Evolutionary conservation across 2,113 vertebrate genomes (phyloP).

Genomic region (Dromiciops gliroides): DNA sequence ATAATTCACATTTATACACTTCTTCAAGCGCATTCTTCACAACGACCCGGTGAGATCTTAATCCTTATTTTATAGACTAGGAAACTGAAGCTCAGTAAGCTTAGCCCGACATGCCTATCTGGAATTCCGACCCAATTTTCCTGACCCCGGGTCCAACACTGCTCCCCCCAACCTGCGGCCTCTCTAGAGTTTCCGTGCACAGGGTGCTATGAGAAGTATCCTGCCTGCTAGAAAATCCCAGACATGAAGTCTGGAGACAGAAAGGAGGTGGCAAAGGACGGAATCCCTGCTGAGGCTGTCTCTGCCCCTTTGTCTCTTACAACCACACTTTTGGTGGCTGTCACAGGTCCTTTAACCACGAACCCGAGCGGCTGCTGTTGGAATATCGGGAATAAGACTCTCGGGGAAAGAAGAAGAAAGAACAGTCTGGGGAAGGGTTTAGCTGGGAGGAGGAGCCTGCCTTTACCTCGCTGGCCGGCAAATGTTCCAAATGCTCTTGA

Average conservation of each 20-base stretch:
- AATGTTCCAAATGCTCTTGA: neutral
- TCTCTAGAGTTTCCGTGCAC: neutral
- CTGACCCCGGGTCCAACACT: neutral
- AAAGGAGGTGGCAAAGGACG: neutral
- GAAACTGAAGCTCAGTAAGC: neutral
- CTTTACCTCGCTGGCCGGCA: neutral
- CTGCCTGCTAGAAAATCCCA: neutral
- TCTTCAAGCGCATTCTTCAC: neutral
- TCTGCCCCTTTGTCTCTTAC: neutral
- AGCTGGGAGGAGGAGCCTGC: conserved; percentile 51
- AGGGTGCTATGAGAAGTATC: neutral
- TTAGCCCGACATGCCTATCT: neutral
- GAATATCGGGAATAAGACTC: neutral
- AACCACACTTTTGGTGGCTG: conserved; percentile 47
- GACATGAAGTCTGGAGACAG: conserved; percentile 11
- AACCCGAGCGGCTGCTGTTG: neutral
- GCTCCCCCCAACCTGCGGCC: neutral
- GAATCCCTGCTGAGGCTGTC: neutral
- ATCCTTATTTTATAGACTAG: neutral
- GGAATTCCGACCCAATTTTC: too few species aligned
- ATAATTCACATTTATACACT: neutral
- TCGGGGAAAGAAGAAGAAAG: neutral
- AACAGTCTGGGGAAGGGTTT: neutral
- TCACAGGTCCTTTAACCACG: neutral
- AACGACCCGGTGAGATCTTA: neutral